Percentiles rank a stretch among this genome's conserved stretches.
These are phyloP conservation scores for Prunella fulvescens DNA, from an alignment of 2,113 vertebrate species.

Conservation along the genomic window DNA sequence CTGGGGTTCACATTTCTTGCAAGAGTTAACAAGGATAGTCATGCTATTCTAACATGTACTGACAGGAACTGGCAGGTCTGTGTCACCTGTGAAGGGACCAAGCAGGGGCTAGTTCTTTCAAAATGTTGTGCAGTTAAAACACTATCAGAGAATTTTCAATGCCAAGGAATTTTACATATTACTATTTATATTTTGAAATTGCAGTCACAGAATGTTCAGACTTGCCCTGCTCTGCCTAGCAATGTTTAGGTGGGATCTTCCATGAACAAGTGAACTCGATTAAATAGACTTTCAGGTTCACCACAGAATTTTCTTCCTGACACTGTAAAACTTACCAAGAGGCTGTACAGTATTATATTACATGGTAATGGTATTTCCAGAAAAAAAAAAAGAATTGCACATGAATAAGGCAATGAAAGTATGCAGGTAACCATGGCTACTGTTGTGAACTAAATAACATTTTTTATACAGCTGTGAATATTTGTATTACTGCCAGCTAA, in stretches of 20 bases:
- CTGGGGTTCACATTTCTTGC: background rate
- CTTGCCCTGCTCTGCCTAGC: background rate
- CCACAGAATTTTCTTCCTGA: conserved; percentile 17
- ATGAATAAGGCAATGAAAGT: conserved; percentile 74
- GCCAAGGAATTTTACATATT: conserved; percentile 12
- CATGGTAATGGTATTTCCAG: conserved; percentile 75
- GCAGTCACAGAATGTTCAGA: background rate
- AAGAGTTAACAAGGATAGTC: background rate
- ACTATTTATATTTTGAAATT: conserved; percentile 10
- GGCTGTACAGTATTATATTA: conserved; percentile 60
- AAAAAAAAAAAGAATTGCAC: conserved; percentile 65
- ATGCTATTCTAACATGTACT: background rate
- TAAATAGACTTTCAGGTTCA: conserved; percentile 6
- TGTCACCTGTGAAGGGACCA: conserved; percentile 20
- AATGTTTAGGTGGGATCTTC: conserved; percentile 26
- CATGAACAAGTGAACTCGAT: background rate
- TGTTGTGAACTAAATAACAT: conserved; percentile 75
- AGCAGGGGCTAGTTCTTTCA: background rate
- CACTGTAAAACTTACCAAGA: conserved; percentile 24
- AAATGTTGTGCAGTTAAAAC: background rate
- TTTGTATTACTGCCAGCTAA: conserved; percentile 66
- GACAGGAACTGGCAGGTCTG: background rate
- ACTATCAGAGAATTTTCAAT: background rate
- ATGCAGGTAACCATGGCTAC: conserved; percentile 80
- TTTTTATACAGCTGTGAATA: conserved; percentile 73